A percentile compares a stretch with the other conserved stretches of the same genome.
These are phyloP conservation scores for Unio pictorum DNA, from an alignment of 2,888 invertebrate genomes.

Conservation along the genomic window DNA sequence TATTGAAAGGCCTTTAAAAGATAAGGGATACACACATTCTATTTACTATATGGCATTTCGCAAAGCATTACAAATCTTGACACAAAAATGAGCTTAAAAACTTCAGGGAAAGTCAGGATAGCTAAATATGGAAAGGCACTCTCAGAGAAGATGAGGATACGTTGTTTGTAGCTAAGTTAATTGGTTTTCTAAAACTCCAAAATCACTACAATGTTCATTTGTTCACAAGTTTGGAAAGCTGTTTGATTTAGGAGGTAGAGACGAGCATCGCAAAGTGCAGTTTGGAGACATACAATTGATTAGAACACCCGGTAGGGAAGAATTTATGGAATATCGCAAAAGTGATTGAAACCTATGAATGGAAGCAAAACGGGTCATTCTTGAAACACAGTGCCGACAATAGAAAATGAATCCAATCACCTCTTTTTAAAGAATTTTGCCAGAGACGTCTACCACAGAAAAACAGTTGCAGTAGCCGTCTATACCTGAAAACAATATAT, in stretches of 20 bases:
- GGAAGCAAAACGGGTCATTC: not conserved
- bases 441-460: not conserved
- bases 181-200: not conserved
- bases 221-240: not conserved
- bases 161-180: not conserved
- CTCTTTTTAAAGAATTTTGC: not conserved
- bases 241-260: not conserved
- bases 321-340: not conserved
- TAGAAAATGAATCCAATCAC: not conserved
- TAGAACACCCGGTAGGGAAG: not conserved
- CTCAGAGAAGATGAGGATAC: too few relatives aligned
- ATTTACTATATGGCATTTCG: too few relatives aligned
- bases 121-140: too few relatives aligned
- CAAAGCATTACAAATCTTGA: too few relatives aligned
- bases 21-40: too few relatives aligned
- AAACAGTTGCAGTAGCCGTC: not conserved
- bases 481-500: too few relatives aligned
- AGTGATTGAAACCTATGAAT: not conserved
- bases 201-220: not conserved
- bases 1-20: too few relatives aligned
- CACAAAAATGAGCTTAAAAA: too few relatives aligned
- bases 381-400: not conserved
- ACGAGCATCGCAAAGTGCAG: not conserved
- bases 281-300: slow-evolving; percentile 1
- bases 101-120: too few relatives aligned